Percentiles rank a stretch among this genome's conserved stretches.
phyloP scores from a whole-genome alignment of 1,140 invertebrate species.

The Aethina tumida region DNA sequence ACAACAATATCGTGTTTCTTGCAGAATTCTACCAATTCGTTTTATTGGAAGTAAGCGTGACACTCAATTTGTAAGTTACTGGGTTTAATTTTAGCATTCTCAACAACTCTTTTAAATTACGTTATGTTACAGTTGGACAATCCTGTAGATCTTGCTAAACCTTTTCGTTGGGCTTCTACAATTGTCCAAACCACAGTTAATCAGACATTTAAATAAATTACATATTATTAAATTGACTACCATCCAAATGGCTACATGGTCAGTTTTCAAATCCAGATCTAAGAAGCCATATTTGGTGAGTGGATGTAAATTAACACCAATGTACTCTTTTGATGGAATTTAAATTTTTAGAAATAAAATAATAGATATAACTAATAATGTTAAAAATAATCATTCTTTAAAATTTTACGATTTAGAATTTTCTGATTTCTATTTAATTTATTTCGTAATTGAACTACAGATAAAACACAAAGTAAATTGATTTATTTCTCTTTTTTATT shows the following conservation, averaged over 20 bases:
- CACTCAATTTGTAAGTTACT: constrained; percentile 68
- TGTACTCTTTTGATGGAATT: no score
- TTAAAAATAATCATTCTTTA: no score
- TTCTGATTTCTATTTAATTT: no score
- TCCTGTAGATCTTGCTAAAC: constrained; percentile 58
- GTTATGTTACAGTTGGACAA: constrained; percentile 67
- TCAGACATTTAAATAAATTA: background rate
- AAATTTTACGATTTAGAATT: no score
- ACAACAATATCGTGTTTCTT: constrained; percentile 56
- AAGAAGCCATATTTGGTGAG: constrained; percentile 48
- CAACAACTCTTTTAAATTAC: constrained; percentile 54
- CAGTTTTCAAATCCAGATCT: constrained; percentile 52
- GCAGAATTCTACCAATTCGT: constrained; percentile 63
- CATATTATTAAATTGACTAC: constrained; percentile 32
- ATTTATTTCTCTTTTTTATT: no score
- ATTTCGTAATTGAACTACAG: no score
- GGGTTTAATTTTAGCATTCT: constrained; percentile 50
- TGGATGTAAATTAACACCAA: constrained; percentile 39
- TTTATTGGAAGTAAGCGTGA: constrained; percentile 75
- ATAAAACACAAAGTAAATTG: no score
- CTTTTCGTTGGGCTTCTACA: constrained; percentile 58
- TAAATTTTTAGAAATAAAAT: no score
- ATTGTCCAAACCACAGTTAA: constrained; percentile 45
- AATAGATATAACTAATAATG: no score
- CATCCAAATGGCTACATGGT: constrained; percentile 65